Conservation (phyloP, 2,113 vertebrate genomes). For the Melanocharis versteri region DNA sequence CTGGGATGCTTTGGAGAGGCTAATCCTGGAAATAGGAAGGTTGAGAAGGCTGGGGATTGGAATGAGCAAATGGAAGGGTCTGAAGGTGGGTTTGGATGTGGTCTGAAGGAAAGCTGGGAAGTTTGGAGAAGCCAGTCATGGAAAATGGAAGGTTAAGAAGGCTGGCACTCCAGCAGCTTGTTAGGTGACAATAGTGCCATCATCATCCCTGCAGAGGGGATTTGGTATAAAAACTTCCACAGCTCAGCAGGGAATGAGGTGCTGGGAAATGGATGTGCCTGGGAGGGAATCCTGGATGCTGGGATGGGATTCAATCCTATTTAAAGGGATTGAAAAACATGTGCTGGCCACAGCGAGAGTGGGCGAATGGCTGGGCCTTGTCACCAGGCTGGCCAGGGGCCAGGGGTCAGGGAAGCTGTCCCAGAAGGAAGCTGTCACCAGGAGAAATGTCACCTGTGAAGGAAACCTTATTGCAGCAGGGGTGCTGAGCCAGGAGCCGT, state of each 20-base stretch:
- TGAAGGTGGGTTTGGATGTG: background rate
- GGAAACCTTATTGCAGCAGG: background rate
- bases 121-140: background rate
- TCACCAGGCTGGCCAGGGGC: background rate
- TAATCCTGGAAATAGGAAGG: background rate
- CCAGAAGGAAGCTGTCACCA: background rate
- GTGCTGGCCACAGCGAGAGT: background rate
- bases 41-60: background rate
- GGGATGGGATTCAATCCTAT: background rate
- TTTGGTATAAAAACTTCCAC: background rate
- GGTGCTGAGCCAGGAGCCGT: background rate
- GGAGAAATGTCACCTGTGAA: background rate
- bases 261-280: accelerated
- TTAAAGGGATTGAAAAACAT: background rate
- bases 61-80: background rate
- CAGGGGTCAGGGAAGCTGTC: background rate
- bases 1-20: background rate
- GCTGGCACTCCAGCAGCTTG: background rate
- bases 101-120: background rate
- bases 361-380: background rate
- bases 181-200: background rate
- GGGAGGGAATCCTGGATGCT: background rate
- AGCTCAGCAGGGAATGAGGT: accelerated
- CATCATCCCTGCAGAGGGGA: background rate
- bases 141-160: background rate